phyloP scores from a whole-genome alignment of 2,888 invertebrate genomes.

The Lepidocyrtoides sp. region DNA sequence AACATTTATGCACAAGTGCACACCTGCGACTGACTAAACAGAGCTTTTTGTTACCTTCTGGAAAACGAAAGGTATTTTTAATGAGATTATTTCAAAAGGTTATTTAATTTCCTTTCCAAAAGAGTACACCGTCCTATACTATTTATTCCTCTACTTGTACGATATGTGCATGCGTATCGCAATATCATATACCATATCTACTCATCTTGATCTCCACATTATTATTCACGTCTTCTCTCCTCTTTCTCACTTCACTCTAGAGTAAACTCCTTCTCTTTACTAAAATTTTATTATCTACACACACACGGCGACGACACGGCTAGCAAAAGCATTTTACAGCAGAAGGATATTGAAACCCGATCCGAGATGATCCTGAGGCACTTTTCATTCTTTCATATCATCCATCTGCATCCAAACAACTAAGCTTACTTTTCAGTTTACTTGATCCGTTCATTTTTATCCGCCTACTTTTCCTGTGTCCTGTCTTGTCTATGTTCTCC shows the following conservation, averaged over 20 bases:
- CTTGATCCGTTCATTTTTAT: slow-evolving; percentile 65
- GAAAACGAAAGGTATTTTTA: slow-evolving; percentile 56
- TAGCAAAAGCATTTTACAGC: slow-evolving; percentile 40
- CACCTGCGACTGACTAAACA: neutral
- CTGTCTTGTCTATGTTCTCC: slow-evolving; percentile 21
- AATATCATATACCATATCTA: slow-evolving; percentile 43
- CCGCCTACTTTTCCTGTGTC: slow-evolving; percentile 59
- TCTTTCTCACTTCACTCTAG: slow-evolving; percentile 26
- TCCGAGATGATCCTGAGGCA: slow-evolving; percentile 77
- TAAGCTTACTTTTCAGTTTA: slow-evolving; percentile 31
- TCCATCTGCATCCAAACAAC: slow-evolving; percentile 71
- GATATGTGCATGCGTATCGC: slow-evolving; percentile 14
- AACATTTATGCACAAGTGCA: neutral
- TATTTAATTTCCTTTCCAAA: neutral
- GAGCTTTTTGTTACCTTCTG: neutral
- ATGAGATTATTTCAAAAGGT: too few relatives aligned
- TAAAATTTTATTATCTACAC: slow-evolving; percentile 66
- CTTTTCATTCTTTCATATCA: slow-evolving; percentile 78
- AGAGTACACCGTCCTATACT: neutral
- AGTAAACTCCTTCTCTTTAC: slow-evolving; percentile 42
- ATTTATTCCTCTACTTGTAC: neutral
- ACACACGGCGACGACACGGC: slow-evolving; percentile 6
- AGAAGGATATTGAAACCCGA: slow-evolving; percentile 77
- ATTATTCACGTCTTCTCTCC: slow-evolving; percentile 34
- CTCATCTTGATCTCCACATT: slow-evolving; percentile 58